Evolutionary conservation across 1,140 invertebrate species (phyloP), one percentile per base, ranked within the genome.

Genomic region (Condylostylus longicornis): DNA sequence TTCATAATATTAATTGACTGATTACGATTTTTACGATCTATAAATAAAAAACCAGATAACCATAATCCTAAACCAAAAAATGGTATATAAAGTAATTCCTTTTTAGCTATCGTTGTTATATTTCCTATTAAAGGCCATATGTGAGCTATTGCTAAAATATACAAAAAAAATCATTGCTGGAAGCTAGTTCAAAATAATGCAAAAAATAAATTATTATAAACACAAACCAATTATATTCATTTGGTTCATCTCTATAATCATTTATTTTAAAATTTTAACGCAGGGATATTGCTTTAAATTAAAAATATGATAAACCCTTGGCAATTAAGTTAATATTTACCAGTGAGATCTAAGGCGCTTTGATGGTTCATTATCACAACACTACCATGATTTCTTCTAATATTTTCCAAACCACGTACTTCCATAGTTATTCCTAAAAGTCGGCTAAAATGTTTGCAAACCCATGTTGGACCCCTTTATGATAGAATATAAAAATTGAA

Each of bases 351-450:
- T 18, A 82, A 47, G 15, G 65, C 56, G 57, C 79, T 84, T 62
- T 86, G 83, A 61, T 88, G 83, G 62, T 88, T 88, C 3, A 82
- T 71, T 6, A 86, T 56, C 5, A 86, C 67, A 1, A 88, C 72
- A 44, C 72, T 71, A 12, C 81, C 78, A 18, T 69, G 64, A 25
- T 77, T 69, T 50, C 77, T 66, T 8, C 76, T 70, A 20, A 86
- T 71, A 57, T 82, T 77, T 49, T 86, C 78, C 33, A 68, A 56
- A 4, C 81, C 81, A 38, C 69, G 63, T 4, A 86, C 64, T 35
- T 68, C 67, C 63, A 72, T 79, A 18, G 69, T 69, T n/a, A 85
- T 56, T n/a, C n/a, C n/a, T n/a, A n/a, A n/a, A n/a, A n/a, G n/a
- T n/a, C n/a, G n/a, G n/a, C n/a, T n/a, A n/a, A n/a, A n/a, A n/a